Evolutionary conservation across 2,113 vertebrate genomes (phyloP), one percentile per base, ranked within the genome.

Genomic region (Oncorhynchus clarkii): DNA sequence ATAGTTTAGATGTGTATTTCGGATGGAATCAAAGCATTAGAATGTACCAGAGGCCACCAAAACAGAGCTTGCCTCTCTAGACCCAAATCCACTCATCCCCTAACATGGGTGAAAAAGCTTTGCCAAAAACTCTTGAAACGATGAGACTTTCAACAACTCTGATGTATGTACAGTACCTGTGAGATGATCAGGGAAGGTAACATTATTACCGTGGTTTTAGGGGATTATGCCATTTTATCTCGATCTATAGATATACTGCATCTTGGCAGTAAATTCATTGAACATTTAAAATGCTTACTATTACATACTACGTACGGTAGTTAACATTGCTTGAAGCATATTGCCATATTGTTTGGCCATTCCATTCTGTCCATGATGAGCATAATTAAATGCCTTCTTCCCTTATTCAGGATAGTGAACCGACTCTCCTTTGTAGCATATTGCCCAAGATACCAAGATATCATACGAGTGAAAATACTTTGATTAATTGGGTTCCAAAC

Each of bases 11-110:
- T 45, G 9, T 45, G 9, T 45, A 45, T 45, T 45, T 45, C 9
- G 2, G 2, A 3, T 45, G 39, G 39, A 45, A 45, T 45, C 39
- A 45, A 45, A 45, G 39, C 39, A 45, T 3, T 45, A 45, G 39
- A 45, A 45, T 45, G 39, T 12, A 45, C 39, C 39, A 45, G 39
- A 45, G 39, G 39, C 39, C 39, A 45, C 39, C 39, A 45, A 39
- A 45, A 45, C 39, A 12, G 9, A 45, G 8, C 9, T 45, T 90
- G 88, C 84, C 76, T 82, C 78, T 80, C 70, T 68, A 75, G 85
- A 82, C 80, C 57, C 34, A 75, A 71, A 85, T 80, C 80, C 72
- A 74, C 75, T 82, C 64, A 67, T 65, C 12, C n/a, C n/a, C 24
- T 22, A n/a, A 70, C 12, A 70, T 20, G 16, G 60, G 4, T 24